A percentile compares a stretch with the other conserved stretches of the same genome.
phyloP scores from a whole-genome alignment of 1,140 invertebrate genomes.

The Brachionus koreanus region DNA sequence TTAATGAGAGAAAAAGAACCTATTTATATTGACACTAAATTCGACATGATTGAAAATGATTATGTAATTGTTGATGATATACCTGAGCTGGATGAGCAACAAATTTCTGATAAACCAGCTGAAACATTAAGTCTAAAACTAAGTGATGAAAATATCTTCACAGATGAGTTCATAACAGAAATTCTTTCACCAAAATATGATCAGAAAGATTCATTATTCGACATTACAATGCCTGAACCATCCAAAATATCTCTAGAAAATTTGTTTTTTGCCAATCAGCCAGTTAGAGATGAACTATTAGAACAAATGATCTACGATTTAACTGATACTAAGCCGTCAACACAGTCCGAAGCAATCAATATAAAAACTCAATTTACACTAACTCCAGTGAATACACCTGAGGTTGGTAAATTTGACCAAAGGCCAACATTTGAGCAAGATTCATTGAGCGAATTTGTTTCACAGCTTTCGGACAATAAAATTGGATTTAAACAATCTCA shows the following conservation, averaged over 20 bases:
- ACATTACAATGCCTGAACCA: background rate
- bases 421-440: background rate
- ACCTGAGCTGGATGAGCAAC: background rate
- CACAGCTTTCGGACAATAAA: background rate
- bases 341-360: background rate
- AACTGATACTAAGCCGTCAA: background rate
- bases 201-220: background rate
- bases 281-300: background rate
- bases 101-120: background rate
- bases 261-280: background rate
- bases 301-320: background rate
- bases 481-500: background rate
- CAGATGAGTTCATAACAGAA: slow-evolving; percentile 9
- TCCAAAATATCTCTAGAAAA: background rate
- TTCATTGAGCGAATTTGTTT: background rate
- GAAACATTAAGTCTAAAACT: background rate
- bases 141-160: background rate
- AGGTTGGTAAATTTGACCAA: background rate
- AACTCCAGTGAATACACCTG: background rate
- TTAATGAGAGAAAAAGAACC: background rate
- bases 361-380: background rate
- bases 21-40: background rate
- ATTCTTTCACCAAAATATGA: background rate
- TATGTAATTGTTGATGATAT: background rate
- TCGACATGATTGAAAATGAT: background rate